Evolutionary conservation across 2,797 vertebrate genomes (phyloP).

Genomic region (Takifugu ocellatus): DNA sequence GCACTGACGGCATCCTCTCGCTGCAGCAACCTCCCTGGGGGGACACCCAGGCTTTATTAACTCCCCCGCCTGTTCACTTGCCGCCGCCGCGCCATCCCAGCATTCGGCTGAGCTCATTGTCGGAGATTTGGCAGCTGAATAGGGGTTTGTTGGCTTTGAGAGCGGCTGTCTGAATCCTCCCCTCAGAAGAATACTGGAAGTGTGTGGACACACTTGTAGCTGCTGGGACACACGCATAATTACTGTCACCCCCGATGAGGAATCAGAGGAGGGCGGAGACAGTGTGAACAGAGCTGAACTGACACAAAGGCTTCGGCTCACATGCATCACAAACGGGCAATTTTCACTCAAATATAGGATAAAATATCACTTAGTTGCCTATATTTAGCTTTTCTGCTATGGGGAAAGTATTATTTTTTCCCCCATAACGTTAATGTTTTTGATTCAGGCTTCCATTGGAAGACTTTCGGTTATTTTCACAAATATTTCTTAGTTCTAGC

Average conservation of each 20-base stretch:
- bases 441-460: too few relatives aligned
- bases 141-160: constrained; percentile 45
- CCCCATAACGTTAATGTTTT: too few relatives aligned
- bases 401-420: neutral
- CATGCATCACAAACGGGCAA: neutral
- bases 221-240: constrained; percentile 53
- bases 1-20: constrained; percentile 36
- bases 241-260: constrained; percentile 42
- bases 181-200: constrained; percentile 51
- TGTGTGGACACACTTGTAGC: constrained; percentile 53
- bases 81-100: constrained; percentile 37
- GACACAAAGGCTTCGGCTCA: constrained; percentile 33
- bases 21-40: constrained; percentile 20
- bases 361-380: too few relatives aligned
- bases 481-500: neutral
- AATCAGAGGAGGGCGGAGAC: constrained; percentile 42
- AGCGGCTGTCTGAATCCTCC: constrained; percentile 38
- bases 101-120: constrained; percentile 42
- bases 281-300: constrained; percentile 50
- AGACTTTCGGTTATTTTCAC: neutral
- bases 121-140: constrained; percentile 51
- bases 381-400: neutral
- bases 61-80: constrained; percentile 20
- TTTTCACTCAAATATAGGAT: too few relatives aligned
- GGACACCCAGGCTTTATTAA: constrained; percentile 40